Evolutionary conservation across 2,888 invertebrate species (phyloP).

Genomic region (Conops quadrifasciatus): DNA sequence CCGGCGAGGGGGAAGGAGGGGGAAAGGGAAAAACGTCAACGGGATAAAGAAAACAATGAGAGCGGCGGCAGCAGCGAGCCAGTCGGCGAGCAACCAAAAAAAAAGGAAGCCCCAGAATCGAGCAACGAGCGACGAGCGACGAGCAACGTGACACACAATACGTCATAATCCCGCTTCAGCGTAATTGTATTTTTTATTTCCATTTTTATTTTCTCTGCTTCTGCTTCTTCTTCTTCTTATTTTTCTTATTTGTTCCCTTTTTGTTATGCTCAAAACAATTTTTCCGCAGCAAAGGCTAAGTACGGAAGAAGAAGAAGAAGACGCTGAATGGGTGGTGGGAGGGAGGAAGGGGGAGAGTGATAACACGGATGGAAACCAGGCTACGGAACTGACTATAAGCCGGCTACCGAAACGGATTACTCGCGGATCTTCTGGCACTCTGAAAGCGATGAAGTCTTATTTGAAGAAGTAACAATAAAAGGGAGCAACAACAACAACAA

Average conservation of each 20-base stretch:
- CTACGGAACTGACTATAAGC: neutral
- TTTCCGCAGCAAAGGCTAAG: too few species aligned
- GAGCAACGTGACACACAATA: neutral
- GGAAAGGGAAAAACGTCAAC: too few species aligned
- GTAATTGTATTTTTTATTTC: conserved; percentile 19
- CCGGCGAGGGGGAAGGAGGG: too few species aligned
- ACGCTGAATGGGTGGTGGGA: too few species aligned
- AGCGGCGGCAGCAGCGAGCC: neutral
- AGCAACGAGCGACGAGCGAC: neutral
- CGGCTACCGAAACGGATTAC: conserved; percentile 15
- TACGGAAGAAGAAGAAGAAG: too few species aligned
- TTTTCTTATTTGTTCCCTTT: neutral
- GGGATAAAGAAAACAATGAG: too few species aligned
- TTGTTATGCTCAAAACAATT: too few species aligned
- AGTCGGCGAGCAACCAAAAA: neutral
- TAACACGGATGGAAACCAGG: too few species aligned
- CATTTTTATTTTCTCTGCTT: neutral
- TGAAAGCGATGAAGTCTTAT: conserved; percentile 6
- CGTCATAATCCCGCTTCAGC: conserved; percentile 21
- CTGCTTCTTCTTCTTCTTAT: neutral
- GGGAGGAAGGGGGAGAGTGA: too few species aligned
- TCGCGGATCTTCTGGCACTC: conserved; percentile 10
- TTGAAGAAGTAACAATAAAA: conserved; percentile 15
- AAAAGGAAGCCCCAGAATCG: neutral
- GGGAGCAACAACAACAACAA: neutral